Evolutionary conservation across 2,888 invertebrate genomes (phyloP).

Genomic region (Caenorhabditis sinica): DNA sequence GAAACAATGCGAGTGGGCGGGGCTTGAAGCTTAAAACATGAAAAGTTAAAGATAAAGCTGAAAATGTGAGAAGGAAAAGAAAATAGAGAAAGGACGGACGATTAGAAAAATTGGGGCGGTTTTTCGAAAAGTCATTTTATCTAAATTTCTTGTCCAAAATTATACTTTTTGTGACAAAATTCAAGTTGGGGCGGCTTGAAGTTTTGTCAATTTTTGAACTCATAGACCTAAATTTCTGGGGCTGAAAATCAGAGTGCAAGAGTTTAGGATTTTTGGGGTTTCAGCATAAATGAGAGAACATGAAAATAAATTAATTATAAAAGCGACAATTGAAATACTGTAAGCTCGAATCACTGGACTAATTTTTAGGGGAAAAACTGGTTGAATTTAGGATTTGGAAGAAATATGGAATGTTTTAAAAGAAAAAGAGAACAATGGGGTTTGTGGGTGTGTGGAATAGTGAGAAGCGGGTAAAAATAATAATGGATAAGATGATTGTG

Average conservation of each 20-base stretch:
- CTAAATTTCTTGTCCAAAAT: neutral
- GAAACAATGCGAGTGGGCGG: neutral
- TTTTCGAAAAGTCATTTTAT: neutral
- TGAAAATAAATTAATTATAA: constrained; percentile 30
- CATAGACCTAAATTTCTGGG: neutral
- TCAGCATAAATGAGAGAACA: constrained; percentile 5
- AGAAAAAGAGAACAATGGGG: constrained; percentile 24
- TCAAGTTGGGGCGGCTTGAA: constrained; percentile 44
- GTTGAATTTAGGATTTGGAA: constrained; percentile 2
- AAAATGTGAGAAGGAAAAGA: constrained; percentile 1
- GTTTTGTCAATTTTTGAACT: constrained; percentile 9
- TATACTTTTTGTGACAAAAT: constrained; percentile 10
- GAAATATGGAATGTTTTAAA: constrained; percentile 37
- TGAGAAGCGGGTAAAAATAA: constrained; percentile 22
- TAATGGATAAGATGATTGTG: neutral
- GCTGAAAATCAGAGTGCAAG: neutral
- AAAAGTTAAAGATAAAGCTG: constrained; percentile 56
- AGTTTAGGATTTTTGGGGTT: constrained; percentile 19
- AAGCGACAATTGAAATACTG: constrained; percentile 35
- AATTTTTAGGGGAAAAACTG: constrained; percentile 18
- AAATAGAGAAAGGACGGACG: neutral
- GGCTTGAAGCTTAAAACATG: constrained; percentile 63
- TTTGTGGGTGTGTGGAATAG: neutral
- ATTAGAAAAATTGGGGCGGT: constrained; percentile 47
- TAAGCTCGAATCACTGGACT: constrained; percentile 53